Conservation (phyloP, 2,113 vertebrate species). For the Nasalis larvatus region DNA sequence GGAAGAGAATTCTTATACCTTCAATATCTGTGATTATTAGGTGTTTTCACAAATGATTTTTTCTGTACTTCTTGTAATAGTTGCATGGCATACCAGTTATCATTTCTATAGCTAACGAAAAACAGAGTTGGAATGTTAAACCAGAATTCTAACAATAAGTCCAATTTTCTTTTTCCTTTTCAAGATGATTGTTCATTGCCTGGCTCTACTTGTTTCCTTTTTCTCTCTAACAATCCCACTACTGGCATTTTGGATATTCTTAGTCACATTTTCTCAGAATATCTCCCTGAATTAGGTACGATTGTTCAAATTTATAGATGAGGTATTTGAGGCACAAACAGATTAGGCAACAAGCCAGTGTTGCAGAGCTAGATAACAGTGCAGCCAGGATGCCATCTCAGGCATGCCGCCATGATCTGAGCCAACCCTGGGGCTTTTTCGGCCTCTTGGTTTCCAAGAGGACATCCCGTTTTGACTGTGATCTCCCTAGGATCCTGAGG, state of each 20-base stretch:
- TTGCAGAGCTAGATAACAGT: background rate
- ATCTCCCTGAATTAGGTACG: background rate
- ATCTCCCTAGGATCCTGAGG: background rate
- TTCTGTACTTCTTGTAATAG: background rate
- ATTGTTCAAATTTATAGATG: background rate
- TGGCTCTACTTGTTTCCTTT: background rate
- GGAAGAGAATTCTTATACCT: background rate
- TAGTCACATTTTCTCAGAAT: background rate
- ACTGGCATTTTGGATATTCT: background rate
- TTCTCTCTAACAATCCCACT: background rate
- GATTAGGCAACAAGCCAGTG: background rate
- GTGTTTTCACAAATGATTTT: background rate
- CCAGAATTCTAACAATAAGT: background rate
- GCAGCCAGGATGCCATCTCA: too few relatives aligned
- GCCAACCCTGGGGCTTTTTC: background rate
- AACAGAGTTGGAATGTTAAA: background rate
- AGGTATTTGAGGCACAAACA: background rate
- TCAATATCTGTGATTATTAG: background rate
- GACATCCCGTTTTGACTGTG: too few relatives aligned
- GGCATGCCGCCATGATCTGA: background rate
- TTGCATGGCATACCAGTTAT: fast-evolving
- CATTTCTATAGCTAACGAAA: background rate
- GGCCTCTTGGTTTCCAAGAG: fast-evolving
- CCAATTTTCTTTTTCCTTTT: background rate
- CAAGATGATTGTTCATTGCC: background rate